These are phyloP conservation scores for Spilogale gracilis DNA, from an alignment of 2,113 vertebrate genomes.

Conservation along the genomic window DNA sequence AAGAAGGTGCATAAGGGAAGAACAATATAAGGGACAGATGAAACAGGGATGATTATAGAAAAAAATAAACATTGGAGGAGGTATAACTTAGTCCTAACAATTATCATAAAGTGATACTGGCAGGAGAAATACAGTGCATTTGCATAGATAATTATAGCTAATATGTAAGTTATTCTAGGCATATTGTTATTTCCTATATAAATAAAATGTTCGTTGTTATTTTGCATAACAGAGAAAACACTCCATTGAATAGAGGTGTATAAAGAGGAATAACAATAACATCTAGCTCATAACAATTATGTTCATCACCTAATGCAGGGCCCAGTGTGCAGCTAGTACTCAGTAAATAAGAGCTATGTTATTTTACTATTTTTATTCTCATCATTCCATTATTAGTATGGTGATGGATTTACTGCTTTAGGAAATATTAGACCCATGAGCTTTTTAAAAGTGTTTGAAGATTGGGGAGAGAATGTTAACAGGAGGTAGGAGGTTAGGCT, in stretches of 20 bases:
- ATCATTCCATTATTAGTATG: neutral
- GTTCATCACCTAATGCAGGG: neutral
- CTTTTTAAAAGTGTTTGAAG: neutral
- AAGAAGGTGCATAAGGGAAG: neutral
- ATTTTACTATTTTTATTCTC: neutral
- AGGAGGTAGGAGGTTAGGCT: neutral
- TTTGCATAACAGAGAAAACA: neutral
- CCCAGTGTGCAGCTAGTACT: neutral
- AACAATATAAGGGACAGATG: neutral
- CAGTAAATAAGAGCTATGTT: neutral
- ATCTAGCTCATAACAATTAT: neutral
- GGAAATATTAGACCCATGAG: neutral
- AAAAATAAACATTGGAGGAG: neutral
- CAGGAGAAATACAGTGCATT: neutral
- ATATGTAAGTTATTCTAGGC: neutral
- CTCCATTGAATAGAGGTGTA: neutral
- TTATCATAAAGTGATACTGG: neutral
- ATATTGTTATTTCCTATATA: neutral
- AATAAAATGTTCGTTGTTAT: neutral
- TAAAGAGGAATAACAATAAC: neutral
- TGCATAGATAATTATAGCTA: neutral
- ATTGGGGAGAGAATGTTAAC: neutral
- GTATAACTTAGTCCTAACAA: neutral
- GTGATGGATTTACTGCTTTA: neutral
- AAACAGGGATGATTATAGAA: neutral